Evolutionary conservation across 2,888 invertebrate species (phyloP).

Genomic region (Zygaena filipendulae): DNA sequence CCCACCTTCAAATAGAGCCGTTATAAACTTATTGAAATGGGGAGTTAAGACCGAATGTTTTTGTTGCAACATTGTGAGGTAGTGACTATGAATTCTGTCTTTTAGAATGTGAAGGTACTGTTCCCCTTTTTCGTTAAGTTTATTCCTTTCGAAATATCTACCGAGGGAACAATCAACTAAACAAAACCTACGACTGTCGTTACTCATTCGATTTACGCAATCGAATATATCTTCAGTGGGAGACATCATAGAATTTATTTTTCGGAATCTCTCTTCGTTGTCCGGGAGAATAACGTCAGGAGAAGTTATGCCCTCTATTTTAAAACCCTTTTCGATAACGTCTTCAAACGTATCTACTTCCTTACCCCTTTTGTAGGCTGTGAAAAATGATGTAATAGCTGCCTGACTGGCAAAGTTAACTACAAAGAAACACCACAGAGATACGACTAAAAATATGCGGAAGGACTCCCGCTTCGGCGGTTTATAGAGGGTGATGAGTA

Average conservation of each 20-base stretch:
- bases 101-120: conserved; percentile 48
- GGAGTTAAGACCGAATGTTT: conserved; percentile 41
- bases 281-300: conserved; percentile 52
- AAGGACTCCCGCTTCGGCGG: conserved; percentile 36
- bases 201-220: conserved; percentile 35
- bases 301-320: conserved; percentile 48
- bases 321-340: conserved; percentile 43
- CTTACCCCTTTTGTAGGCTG: conserved; percentile 44
- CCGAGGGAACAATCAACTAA: conserved; percentile 50
- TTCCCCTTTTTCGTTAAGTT: conserved; percentile 40
- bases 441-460: conserved; percentile 37
- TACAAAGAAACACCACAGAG: conserved; percentile 50
- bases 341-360: conserved; percentile 56
- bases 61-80: conserved; percentile 36
- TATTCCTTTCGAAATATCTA: conserved; percentile 37
- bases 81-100: conserved; percentile 51
- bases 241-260: conserved; percentile 39
- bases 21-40: conserved; percentile 33
- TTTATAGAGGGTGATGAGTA: conserved; percentile 34
- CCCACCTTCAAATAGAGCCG: conserved; percentile 43
- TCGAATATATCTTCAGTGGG: conserved; percentile 28
- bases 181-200: conserved; percentile 42
- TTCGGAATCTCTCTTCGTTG: conserved; percentile 33
- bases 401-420: conserved; percentile 53
- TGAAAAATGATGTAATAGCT: conserved; percentile 49